Percentiles rank a stretch among this genome's conserved stretches.
Conservation (phyloP, 2,888 invertebrate genomes). For the Heliconius sara region DNA sequence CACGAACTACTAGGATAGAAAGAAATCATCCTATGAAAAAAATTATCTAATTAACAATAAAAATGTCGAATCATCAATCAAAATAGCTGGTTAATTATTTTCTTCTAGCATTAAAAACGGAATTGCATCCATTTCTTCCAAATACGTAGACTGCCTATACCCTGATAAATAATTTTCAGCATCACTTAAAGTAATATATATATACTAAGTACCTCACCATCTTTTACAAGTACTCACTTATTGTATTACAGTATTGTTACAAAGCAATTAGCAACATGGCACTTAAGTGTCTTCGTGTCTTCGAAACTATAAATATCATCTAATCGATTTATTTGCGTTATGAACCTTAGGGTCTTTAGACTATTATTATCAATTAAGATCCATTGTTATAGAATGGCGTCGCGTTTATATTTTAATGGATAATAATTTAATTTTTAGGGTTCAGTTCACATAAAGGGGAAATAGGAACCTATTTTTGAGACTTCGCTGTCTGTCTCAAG, state of each 20-base stretch:
- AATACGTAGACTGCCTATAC: neutral
- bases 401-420: neutral
- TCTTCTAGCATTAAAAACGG: no score
- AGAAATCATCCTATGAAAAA: no score
- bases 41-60: no score
- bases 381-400: neutral
- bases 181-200: neutral
- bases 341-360: neutral
- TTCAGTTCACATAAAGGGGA: no score
- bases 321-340: conserved; percentile 28
- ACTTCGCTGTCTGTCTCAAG: no score
- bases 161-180: neutral
- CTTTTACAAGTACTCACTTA: conserved; percentile 61
- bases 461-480: no score
- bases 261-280: conserved; percentile 48
- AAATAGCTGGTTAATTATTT: no score
- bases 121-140: neutral
- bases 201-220: conserved; percentile 45
- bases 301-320: conserved; percentile 20
- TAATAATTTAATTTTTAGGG: neutral
- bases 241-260: conserved; percentile 50
- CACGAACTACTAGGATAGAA: no score
- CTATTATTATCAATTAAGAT: conserved; percentile 3
- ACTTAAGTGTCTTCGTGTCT: conserved; percentile 32
- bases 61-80: no score